These are phyloP conservation scores for Dermatophagoides farinae DNA, from an alignment of 1,140 invertebrate species.

Conservation along the genomic window DNA sequence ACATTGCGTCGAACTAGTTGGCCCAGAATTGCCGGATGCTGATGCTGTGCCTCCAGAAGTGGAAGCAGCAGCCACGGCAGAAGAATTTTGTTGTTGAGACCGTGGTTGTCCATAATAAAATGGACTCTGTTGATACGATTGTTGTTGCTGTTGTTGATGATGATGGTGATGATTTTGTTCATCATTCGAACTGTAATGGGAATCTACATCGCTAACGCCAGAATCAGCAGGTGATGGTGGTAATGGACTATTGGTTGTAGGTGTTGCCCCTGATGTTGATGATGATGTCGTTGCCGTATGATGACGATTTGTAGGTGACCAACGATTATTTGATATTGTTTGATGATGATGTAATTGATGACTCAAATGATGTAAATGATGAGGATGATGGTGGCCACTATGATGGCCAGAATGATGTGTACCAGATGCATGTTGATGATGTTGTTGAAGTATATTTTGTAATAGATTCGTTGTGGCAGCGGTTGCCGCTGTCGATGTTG, in stretches of 20 bases:
- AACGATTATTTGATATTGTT: background rate
- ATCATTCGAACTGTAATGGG: constrained; percentile 63
- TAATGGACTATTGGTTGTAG: constrained; percentile 37
- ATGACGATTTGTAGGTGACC: background rate
- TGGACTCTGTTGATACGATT: background rate
- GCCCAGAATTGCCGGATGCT: background rate
- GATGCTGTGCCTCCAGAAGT: background rate
- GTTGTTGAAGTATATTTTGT: constrained; percentile 15
- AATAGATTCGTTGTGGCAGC: constrained; percentile 8
- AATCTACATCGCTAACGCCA: constrained; percentile 87
- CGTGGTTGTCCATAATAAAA: constrained; percentile 11
- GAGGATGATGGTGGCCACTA: background rate
- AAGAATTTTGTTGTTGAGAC: background rate
- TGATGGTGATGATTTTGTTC: constrained; percentile 28
- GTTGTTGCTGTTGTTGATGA: background rate
- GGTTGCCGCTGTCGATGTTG: background rate
- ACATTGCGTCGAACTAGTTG: background rate
- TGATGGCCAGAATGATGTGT: constrained; percentile 13
- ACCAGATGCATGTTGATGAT: constrained; percentile 6
- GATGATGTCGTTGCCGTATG: background rate
- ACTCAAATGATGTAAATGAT: too few relatives aligned
- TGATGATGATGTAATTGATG: background rate
- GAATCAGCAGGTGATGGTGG: constrained; percentile 90
- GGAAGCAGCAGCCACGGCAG: background rate
- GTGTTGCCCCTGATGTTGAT: background rate